Base-by-base conservation (phyloP, 1,140 invertebrate genomes). In the Luehdorfia chinensis region DNA sequence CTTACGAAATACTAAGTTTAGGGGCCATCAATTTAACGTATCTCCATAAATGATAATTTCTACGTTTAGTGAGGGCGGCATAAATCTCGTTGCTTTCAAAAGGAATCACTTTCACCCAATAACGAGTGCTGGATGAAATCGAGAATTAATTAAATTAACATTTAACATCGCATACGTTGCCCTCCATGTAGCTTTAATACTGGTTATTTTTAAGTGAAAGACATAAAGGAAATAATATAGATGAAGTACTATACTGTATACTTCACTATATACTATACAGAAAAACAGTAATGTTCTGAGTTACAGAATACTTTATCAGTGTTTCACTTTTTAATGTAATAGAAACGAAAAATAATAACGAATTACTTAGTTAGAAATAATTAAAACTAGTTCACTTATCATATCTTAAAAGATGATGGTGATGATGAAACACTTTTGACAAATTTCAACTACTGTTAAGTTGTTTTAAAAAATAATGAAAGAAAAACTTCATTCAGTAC, bases 61-160 rank as follows among this genome's bases (percentile, higher is more conserved):
- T 9, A 57, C 44, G 55, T 53, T 56, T 36, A 51, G 54, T 66
- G 70, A 76, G 64, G 70, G 65, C 55, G 51, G 33, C 61, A 76
- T 79, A 72, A 74, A 79, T 79, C 71, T 73, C 47, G 54, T 34
- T 56, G 57, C 57, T 62, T 53, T 65, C 59, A 58, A 66, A n/a
- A n/a, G n/a, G n/a, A 70, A 76, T 75, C 75, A 83, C 78, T 83
- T 83, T 83, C 78, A 72, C 78, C 46, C 34, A 46, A 45, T 50
- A 56, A 64, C 31, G 41, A 54, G 54, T 32, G 30, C 55, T 61
- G 51, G 59, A 67, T 50, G 57, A 71, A 62, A 77, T 72, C 63
- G 57, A 70, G 53, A 65, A 66, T 64, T 37, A 57, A 69, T 60
- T 64, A 47, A 60, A 53, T 55, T 25, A 23, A 27, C 18, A 12